Evolutionary conservation across 2,888 invertebrate genomes (phyloP), one percentile per base, ranked within the genome.

Genomic region (Pyralis farinalis): DNA sequence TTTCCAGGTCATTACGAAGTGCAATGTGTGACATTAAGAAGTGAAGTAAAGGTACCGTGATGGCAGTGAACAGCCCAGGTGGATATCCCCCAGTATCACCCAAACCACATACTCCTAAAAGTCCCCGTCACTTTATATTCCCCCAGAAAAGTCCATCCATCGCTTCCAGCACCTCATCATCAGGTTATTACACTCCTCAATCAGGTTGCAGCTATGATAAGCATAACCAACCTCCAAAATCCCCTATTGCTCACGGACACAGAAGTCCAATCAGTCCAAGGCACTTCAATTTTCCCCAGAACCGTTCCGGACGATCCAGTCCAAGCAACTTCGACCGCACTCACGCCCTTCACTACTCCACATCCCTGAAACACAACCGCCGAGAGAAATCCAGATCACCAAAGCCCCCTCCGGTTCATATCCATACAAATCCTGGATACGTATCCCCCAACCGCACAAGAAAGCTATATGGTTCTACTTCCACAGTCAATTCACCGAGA

Each of bases 391-490:
- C 86, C 38, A 67, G 82, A 12, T 87, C 87, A 0, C 86, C 87
- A 0, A 88, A 86, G 47, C 89, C 88, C 1, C 89, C 89, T 1
- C 90, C 90, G n/a, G 90, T 90, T 29, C 89, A 91, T 63, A 92
- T 92, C 30, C 89, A 91, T 48, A 91, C 91, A 0, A 92, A 92
- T 63, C 92, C 92, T 12, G 91, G 91, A 2, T 92, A 92, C 54
- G 91, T 91, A 0, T 88, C 89, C 39, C 90, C 90, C 1, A 90
- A 89, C 43, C 77, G 84, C 43, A 74, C 73, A 8, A 76, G 84
- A 45, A 84, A 84, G 58, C 42, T 82, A 35, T 88, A 81, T 49
- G 71, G 85, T 30, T 88, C 90, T 8, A 80, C 80, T 46, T 86
- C 88, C 58, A 85, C 86, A 62, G 86, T 87, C 30, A 72, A 78